Evolutionary conservation across 2,797 vertebrate species (phyloP), one percentile per base, ranked within the genome.

Genomic region (Trematomus bernacchii): DNA sequence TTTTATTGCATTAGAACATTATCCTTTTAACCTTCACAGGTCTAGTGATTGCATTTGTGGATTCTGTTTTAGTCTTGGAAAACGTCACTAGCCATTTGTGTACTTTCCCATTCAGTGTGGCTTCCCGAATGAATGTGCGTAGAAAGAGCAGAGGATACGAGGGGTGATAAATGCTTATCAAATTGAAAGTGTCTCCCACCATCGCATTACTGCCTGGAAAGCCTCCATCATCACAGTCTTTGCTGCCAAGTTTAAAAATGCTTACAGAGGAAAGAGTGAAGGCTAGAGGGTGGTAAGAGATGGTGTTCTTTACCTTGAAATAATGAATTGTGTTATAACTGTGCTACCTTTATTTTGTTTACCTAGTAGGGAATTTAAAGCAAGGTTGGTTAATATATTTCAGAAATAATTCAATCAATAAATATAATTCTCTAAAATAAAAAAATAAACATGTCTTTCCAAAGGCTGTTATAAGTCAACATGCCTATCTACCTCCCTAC

Each of bases 1-100:
- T 82, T 66, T 92, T 90, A 90, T 83, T 89, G 87, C 75, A 91
- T 92, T 91, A 92, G 73, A 84, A 55, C 81, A 37, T 89, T 91
- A 88, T 83, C 80, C 84, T 57, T 50, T 52, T 84, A 84, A 82
- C 87, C 77, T 84, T 87, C 69, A 47, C 79, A 82, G 79, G 57
- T 80, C 68, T 66, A 16, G n/a, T 16, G 51, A 64, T 76, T 47
- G 10, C 37, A 13, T 59, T 74, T 7, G 37, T 47, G 0, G 21
- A 46, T 44, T 9, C 53, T 59, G 64, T 63, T 55, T 19, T 19
- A 10, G 42, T 50, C 7, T 66, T 12, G 2, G 12, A 16, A 52
- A 46, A 51, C n/a, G 27, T 42, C 6, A 55, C 53, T 18, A 61
- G 10, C 55, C 6, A 12, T 11, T 27, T 64, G 12, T 66, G 14